phyloP scores from a whole-genome alignment of 2,797 vertebrate species.

The Phalanger gymnotis region DNA sequence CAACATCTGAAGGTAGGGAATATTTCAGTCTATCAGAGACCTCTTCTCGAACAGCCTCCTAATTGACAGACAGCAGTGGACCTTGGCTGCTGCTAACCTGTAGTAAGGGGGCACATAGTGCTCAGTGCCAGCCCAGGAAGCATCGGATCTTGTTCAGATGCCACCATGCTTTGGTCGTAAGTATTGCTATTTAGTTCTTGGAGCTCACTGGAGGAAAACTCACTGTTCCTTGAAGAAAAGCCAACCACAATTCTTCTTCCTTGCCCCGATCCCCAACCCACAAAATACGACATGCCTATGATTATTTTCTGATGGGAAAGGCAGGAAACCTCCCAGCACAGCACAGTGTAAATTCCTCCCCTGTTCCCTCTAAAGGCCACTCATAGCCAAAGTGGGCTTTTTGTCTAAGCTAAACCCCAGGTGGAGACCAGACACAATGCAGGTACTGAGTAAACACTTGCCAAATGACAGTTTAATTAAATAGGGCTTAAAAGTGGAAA shows the following conservation, averaged over 20 bases:
- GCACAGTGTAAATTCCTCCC: background rate
- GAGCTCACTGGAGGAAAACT: background rate
- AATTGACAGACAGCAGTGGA: background rate
- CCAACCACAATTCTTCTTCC: background rate
- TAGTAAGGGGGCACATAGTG: background rate
- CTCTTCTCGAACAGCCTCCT: background rate
- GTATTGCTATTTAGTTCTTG: background rate
- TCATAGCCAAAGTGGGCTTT: background rate
- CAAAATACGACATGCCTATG: background rate
- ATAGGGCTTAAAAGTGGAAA: background rate
- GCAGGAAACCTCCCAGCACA: background rate
- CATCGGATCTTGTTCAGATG: background rate
- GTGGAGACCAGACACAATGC: background rate
- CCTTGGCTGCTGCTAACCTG: background rate
- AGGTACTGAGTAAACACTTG: background rate
- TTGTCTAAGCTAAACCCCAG: background rate
- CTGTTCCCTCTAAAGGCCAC: background rate
- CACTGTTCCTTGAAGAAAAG: background rate
- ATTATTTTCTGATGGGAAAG: background rate
- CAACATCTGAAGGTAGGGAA: background rate
- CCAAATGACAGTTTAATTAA: background rate
- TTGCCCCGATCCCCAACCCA: background rate
- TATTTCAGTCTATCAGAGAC: background rate
- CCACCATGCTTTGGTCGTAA: background rate
- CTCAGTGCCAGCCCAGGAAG: background rate